A percentile compares a stretch with the other conserved stretches of the same genome.
These are phyloP conservation scores for Lanius collurio DNA, from an alignment of 2,113 vertebrate species.

Conservation along the genomic window DNA sequence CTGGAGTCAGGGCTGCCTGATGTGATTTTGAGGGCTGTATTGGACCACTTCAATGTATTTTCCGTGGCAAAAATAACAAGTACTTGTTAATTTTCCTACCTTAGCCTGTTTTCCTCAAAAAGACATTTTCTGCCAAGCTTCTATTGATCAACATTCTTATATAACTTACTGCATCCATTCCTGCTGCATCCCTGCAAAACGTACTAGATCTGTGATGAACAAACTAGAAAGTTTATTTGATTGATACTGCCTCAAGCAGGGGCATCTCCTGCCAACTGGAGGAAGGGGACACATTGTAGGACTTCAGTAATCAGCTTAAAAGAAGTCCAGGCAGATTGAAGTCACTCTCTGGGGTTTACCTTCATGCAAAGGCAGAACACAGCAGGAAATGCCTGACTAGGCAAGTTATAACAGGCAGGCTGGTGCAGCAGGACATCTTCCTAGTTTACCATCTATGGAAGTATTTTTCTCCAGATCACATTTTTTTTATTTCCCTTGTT, in stretches of 20 bases:
- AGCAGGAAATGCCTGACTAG: not conserved
- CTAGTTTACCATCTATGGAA: not conserved
- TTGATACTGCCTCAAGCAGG: not conserved
- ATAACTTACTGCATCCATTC: not conserved
- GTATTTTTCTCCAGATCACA: not conserved
- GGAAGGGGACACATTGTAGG: not conserved
- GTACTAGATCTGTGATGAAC: not conserved
- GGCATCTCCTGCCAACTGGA: not conserved
- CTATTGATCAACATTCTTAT: not conserved
- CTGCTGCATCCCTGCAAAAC: not conserved
- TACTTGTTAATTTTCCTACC: not conserved
- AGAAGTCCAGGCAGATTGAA: not conserved
- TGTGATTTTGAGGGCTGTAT: not conserved
- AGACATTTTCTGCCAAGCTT: not conserved
- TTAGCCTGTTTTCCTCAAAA: not conserved
- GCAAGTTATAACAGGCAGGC: not conserved
- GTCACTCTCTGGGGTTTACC: not conserved
- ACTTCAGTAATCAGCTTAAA: not conserved
- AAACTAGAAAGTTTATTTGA: not conserved
- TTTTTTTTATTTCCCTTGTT: not conserved
- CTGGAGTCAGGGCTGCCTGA: not conserved
- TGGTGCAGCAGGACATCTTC: not conserved
- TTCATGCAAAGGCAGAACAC: not conserved
- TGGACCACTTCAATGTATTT: not conserved
- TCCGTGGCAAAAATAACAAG: not conserved